These are phyloP conservation scores for Pseudomyrmex flavicornis DNA, from an alignment of 1,140 invertebrate species.

Conservation along the genomic window DNA sequence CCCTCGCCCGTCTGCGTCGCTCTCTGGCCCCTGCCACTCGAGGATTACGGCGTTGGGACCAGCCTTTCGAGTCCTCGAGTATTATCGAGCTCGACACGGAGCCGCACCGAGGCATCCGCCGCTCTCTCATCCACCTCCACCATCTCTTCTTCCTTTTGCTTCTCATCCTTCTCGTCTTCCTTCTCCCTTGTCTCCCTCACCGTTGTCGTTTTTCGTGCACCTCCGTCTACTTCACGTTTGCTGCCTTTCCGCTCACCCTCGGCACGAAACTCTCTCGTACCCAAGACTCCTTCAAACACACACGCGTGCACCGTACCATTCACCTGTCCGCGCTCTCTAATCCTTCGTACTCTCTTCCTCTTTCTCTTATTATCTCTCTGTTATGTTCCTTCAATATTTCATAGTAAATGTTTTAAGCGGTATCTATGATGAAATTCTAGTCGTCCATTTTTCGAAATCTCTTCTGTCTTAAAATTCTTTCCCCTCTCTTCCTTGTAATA, in stretches of 20 bases:
- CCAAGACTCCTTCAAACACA: conserved; percentile 40
- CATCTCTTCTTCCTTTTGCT: conserved; percentile 23
- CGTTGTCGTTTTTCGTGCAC: conserved; percentile 11
- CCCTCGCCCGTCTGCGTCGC: conserved; percentile 21
- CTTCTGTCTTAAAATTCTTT: neutral
- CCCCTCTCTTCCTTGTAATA: no score
- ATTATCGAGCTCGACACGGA: conserved; percentile 78
- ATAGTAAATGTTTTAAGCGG: neutral
- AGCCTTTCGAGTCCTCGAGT: conserved; percentile 76
- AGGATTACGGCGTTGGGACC: conserved; percentile 68
- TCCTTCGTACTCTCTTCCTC: neutral
- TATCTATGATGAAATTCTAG: no score
- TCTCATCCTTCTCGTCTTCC: no score
- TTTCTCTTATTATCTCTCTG: neutral
- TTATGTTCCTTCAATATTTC: neutral
- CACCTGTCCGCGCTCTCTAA: conserved; percentile 6
- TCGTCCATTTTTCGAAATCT: neutral
- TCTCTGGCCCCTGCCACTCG: conserved; percentile 50
- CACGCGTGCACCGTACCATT: conserved; percentile 15
- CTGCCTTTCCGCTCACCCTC: conserved; percentile 40
- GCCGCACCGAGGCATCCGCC: conserved; percentile 71
- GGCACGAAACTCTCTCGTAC: conserved; percentile 40
- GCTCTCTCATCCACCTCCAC: conserved; percentile 62
- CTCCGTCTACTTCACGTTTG: conserved; percentile 23
- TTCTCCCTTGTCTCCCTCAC: conserved; percentile 20